These are phyloP conservation scores for Leptobrachium leishanense DNA, from an alignment of 2,113 vertebrate species.

Conservation along the genomic window DNA sequence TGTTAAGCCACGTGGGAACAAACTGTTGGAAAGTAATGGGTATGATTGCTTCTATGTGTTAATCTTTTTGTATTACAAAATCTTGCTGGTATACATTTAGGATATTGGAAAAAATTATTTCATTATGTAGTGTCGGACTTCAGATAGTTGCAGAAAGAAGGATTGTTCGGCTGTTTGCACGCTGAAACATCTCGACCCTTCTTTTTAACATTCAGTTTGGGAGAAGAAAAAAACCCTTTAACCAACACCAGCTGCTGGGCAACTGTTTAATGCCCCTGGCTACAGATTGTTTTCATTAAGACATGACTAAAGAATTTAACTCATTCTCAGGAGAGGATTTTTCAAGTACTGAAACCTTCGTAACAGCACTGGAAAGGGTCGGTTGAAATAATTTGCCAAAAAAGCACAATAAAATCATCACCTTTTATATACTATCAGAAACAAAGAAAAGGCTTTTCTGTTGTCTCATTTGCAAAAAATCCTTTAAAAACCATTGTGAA, in stretches of 20 bases:
- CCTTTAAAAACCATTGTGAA: too few species aligned
- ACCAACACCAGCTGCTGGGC: constrained; percentile 57
- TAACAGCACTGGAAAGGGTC: background rate
- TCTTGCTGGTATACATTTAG: constrained; percentile 8
- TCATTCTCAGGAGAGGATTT: constrained; percentile 44
- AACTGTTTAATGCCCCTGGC: constrained; percentile 50
- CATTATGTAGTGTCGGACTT: constrained; percentile 13
- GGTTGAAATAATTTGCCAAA: background rate
- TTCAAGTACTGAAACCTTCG: background rate
- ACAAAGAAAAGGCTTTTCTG: too few species aligned
- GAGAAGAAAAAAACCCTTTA: constrained; percentile 46
- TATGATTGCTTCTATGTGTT: background rate
- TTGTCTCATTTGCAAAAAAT: too few species aligned
- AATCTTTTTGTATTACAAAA: constrained; percentile 4
- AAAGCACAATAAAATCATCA: too few species aligned
- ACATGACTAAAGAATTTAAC: constrained; percentile 53
- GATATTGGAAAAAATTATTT: constrained; percentile 19
- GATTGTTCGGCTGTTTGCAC: constrained; percentile 31
- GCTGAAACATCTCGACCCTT: constrained; percentile 46
- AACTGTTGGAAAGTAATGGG: background rate
- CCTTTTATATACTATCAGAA: too few species aligned
- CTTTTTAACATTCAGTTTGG: constrained; percentile 50
- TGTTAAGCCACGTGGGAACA: background rate
- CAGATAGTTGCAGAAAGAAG: constrained; percentile 34
- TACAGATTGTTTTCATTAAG: constrained; percentile 54